Conservation (phyloP, 2,888 invertebrate genomes). For the Yponomeuta cagnagella region DNA sequence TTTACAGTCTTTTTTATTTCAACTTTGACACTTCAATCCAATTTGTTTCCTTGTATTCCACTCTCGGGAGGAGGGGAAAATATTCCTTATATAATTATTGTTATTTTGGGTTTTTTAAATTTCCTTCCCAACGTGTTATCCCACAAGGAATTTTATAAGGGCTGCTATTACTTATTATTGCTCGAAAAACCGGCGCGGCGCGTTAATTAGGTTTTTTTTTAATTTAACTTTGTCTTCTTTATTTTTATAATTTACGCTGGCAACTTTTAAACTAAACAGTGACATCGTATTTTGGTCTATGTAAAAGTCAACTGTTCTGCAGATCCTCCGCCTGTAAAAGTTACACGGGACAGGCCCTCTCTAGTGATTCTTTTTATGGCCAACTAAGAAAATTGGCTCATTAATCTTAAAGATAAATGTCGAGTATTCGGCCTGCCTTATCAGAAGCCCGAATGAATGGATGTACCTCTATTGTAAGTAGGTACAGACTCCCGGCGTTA, state of each 20-base stretch:
- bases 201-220: conserved; percentile 7
- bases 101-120: conserved; percentile 62
- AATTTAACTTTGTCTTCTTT: neutral
- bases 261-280: neutral
- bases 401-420: conserved; percentile 75
- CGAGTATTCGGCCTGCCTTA: conserved; percentile 72
- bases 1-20: conserved; percentile 62
- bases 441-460: conserved; percentile 64
- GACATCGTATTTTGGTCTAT: neutral
- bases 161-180: neutral
- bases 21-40: conserved; percentile 76
- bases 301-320: conserved; percentile 11
- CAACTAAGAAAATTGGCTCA: conserved; percentile 76
- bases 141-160: conserved; percentile 19
- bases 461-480: conserved; percentile 42
- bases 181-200: conserved; percentile 5
- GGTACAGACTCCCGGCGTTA: conserved; percentile 32
- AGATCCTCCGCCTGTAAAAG: conserved; percentile 5
- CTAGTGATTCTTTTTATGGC: conserved; percentile 73
- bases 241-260: neutral
- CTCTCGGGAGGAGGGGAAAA: conserved; percentile 65
- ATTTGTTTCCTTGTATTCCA: conserved; percentile 67
- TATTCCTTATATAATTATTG: conserved; percentile 59
- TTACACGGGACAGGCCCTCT: conserved; percentile 47
- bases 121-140: conserved; percentile 34